phyloP scores from a whole-genome alignment of 2,113 vertebrate species.

The Ovis canadensis region DNA sequence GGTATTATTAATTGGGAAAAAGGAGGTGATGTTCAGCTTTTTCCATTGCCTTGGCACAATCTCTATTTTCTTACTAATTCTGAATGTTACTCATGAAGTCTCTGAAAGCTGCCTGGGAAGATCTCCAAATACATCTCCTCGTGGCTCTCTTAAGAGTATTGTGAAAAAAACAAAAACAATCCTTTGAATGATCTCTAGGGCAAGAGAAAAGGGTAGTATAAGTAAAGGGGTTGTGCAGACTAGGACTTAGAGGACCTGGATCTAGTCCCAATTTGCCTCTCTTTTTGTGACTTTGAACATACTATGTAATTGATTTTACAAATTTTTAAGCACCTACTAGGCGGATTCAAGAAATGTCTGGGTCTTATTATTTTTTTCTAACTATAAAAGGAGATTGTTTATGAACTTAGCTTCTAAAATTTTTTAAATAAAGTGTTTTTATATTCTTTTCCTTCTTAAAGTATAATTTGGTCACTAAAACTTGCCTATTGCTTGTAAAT shows the following conservation, averaged over 20 bases:
- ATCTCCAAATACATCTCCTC: background rate
- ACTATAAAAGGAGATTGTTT: conserved; percentile 15
- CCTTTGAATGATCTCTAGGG: background rate
- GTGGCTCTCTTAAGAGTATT: background rate
- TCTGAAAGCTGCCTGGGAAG: conserved; percentile 17
- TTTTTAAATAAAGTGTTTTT: background rate
- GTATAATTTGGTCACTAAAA: conserved; percentile 8
- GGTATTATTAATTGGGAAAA: background rate
- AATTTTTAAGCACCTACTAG: background rate
- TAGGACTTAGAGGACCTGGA: background rate
- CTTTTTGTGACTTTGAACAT: background rate
- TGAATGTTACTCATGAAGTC: background rate
- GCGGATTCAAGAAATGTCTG: background rate
- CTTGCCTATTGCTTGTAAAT: background rate
- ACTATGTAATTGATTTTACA: background rate
- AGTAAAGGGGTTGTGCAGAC: background rate
- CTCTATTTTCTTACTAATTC: conserved; percentile 7
- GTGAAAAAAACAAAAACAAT: conserved; percentile 5
- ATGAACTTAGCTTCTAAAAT: conserved; percentile 26
- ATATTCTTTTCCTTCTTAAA: background rate
- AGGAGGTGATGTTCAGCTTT: background rate
- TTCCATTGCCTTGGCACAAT: background rate
- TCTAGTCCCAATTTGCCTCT: background rate
- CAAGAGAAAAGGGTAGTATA: background rate
- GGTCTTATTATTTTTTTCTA: background rate